A percentile compares a stretch with the other conserved stretches of the same genome.
Conservation (phyloP, 2,888 invertebrate genomes). For the Tipula helvola region DNA sequence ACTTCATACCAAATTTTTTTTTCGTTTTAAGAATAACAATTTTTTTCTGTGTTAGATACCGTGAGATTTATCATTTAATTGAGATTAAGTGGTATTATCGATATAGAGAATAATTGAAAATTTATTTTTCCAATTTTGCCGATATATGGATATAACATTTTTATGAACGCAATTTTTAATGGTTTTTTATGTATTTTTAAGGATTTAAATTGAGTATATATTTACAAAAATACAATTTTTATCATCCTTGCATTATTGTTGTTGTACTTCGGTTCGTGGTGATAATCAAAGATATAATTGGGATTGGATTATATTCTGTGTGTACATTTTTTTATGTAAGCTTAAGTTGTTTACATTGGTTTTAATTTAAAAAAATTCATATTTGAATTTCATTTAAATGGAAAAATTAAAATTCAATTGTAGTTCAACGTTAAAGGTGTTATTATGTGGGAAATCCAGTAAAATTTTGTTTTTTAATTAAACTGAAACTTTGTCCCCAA, state of each 20-base stretch:
- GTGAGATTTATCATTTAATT: constrained; percentile 4
- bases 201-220: neutral
- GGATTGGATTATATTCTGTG: neutral
- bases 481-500: too few relatives aligned
- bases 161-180: neutral
- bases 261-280: neutral
- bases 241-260: neutral
- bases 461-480: too few relatives aligned
- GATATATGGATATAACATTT: neutral
- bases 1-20: neutral
- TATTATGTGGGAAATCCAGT: neutral
- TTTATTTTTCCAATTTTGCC: neutral
- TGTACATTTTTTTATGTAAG: neutral
- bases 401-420: neutral
- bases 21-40: neutral
- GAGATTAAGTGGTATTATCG: constrained; percentile 4
- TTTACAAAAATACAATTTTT: neutral
- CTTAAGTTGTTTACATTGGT: neutral
- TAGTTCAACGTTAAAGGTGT: neutral
- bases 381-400: neutral
- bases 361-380: neutral
- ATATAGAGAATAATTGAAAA: neutral
- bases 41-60: neutral
- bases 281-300: neutral
- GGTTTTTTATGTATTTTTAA: neutral